A percentile compares a stretch with the other conserved stretches of the same genome.
These are phyloP conservation scores for Meiosimyza platycephala DNA, from an alignment of 2,888 invertebrate species.

Conservation along the genomic window DNA sequence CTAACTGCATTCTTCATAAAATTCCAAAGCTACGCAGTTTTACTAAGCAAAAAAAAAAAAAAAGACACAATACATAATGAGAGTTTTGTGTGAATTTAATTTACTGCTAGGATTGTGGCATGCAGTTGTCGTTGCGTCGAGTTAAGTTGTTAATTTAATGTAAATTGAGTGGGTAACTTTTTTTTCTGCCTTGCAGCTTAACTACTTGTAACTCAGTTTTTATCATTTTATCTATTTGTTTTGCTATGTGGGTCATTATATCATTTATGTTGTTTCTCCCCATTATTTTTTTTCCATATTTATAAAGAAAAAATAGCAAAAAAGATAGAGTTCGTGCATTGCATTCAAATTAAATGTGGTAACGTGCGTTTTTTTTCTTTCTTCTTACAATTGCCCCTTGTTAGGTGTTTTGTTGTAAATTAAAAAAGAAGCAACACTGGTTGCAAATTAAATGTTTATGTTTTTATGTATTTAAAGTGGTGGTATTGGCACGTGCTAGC, in stretches of 20 bases:
- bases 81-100: too few species aligned
- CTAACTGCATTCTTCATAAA: too few species aligned
- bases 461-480: constrained; percentile 8
- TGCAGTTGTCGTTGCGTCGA: too few species aligned
- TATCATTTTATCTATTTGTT: not conserved
- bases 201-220: not conserved
- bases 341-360: constrained; percentile 57
- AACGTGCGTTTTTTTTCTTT: constrained; percentile 39
- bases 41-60: too few species aligned
- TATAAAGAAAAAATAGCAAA: constrained; percentile 1
- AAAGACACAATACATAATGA: too few species aligned
- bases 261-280: not conserved
- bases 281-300: constrained; percentile 7
- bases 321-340: constrained; percentile 45
- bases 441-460: constrained; percentile 21
- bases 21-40: too few species aligned
- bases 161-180: not conserved
- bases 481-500: constrained; percentile 39
- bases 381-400: not conserved
- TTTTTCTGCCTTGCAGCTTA: too few species aligned
- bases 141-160: not conserved
- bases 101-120: too few species aligned
- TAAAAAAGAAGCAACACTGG: constrained; percentile 12
- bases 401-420: not conserved
- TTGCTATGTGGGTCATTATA: constrained; percentile 11